Base-by-base conservation (phyloP, 2,113 vertebrate species). In the Pholis gunnellus region DNA sequence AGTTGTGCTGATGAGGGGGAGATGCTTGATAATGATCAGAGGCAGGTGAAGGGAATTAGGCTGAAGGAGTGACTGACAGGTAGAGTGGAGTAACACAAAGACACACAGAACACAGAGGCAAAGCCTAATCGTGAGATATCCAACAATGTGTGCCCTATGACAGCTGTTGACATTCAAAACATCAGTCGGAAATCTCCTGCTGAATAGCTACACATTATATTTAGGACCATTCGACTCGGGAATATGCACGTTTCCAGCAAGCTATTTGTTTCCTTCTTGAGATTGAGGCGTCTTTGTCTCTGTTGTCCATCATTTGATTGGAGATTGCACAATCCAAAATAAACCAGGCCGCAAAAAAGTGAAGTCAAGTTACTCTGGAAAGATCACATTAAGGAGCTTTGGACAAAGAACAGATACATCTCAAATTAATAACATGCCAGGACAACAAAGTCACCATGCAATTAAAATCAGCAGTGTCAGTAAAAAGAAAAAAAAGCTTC, bases 91-190 rank as follows among this genome's bases (percentile, higher is more conserved):
- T n/a, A n/a, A n/a, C n/a, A n/a, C n/a, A n/a, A n/a, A n/a, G n/a
- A n/a, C n/a, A n/a, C n/a, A n/a, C n/a, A n/a, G n/a, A n/a, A n/a
- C n/a, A n/a, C n/a, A n/a, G n/a, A n/a, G n/a, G n/a, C n/a, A n/a
- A n/a, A n/a, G n/a, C n/a, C n/a, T n/a, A n/a, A n/a, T n/a, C n/a
- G n/a, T n/a, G n/a, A n/a, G n/a, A n/a, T n/a, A n/a, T n/a, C 81
- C 86, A 57, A 86, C 76, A 74, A 86, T 81, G 68, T 75, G 64
- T 75, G 74, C 69, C 18, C 7, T 56, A 42, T 38, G 78, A 88
- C 79, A 91, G 90, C 89, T 89, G 83, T 78, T 94, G 87, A 90
- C 71, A 81, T 93, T 94, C 76, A 60, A 83, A 77, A 73, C 88
- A 87, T 87, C 85, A 74, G 65, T 89, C 84, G 82, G 68, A 79